Evolutionary conservation across 1,140 invertebrate genomes (phyloP), one percentile per base, ranked within the genome.

Genomic region (Drosophila nebulosa): DNA sequence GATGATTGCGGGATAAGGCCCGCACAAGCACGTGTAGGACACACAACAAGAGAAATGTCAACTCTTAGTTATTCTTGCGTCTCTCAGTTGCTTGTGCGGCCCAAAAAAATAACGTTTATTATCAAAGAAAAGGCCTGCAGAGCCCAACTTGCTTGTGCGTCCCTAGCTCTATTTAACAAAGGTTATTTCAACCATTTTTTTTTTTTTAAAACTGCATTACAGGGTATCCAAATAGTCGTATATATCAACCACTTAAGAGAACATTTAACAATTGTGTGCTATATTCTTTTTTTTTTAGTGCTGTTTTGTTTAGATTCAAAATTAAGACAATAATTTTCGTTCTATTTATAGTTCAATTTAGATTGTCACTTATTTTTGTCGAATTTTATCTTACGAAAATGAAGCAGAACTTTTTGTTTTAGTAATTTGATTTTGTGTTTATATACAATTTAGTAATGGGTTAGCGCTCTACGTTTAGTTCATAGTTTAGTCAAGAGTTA

Each of bases 391-490:
- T 35, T 39, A 26, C 32, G n/a, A n/a, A 66, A 16, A 58, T 53
- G 64, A 68, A 52, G 60, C 59, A 72, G 72, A 76, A 80, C 79
- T 85, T 74, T 79, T 51, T n/a, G 5, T 16, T 18, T 50, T 50
- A 30, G 14, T 18, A 30, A 21, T 18, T 46, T 46, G 18, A 46
- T 21, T 46, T 46, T 2, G 16, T 46, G n/a, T 36, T n/a, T n/a
- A 46, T 46, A 21, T 46, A 46, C 18, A 16, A 16, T 42, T 42
- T 21, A 46, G 39, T 46, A 46, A 46, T 21, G 39, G 39, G 16
- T 10, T 46, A 46, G 39, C 16, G 16, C 9, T 46, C 39, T 46
- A 46, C 2, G 21, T 18, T 18, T 39, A 16, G 36, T 18, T 46
- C 7, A 30, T 7, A 27, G 16, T 6, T 10, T 3, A 21, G 18